Evolutionary conservation across 1,140 invertebrate genomes (phyloP).

Genomic region (Orius insidiosus): DNA sequence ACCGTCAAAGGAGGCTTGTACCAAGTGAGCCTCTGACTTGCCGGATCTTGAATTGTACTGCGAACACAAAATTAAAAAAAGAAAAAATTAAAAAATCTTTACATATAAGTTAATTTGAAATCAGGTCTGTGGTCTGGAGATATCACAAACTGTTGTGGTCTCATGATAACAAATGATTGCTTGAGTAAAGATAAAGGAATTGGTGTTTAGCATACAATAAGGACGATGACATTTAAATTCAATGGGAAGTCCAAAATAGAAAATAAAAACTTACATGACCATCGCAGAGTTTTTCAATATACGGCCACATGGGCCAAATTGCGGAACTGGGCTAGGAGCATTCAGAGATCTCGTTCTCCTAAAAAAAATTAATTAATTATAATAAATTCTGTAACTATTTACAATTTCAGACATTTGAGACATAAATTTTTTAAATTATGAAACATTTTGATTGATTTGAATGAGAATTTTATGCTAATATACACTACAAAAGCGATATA

Average conservation of each 20-base stretch:
- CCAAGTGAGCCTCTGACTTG: slow-evolving; percentile 88
- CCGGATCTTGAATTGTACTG: slow-evolving; percentile 94
- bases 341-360: slow-evolving; percentile 84
- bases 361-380: slow-evolving; percentile 29
- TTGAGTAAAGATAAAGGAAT: background rate
- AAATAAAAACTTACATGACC: slow-evolving; percentile 68
- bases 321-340: slow-evolving; percentile 81
- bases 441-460: too few species aligned
- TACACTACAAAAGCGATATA: too few species aligned
- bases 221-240: background rate
- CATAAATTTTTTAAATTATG: too few species aligned
- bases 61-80: slow-evolving; percentile 1
- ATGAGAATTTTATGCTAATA: too few species aligned
- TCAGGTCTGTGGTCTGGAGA: background rate
- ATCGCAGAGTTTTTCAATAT: slow-evolving; percentile 92
- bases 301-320: slow-evolving; percentile 88
- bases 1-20: slow-evolving; percentile 88
- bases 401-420: too few species aligned
- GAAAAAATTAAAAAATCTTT: background rate
- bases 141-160: background rate
- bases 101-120: background rate
- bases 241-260: background rate
- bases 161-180: background rate
- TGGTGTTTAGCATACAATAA: background rate
- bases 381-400: too few species aligned